Base-by-base conservation (phyloP, 2,888 invertebrate species). In the Brachyptera risi region DNA sequence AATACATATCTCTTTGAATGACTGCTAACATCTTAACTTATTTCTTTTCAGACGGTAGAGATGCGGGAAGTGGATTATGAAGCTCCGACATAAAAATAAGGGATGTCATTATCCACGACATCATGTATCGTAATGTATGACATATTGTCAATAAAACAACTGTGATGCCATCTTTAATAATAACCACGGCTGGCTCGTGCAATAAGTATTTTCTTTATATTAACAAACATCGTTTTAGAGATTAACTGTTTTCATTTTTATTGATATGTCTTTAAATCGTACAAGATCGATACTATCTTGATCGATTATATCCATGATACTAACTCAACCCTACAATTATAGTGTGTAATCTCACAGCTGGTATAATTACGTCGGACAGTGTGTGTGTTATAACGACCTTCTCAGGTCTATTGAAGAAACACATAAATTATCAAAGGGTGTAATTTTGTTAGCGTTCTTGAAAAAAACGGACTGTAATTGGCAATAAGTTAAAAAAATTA, bases 81-180 rank as follows among this genome's bases (percentile, higher is more conserved):
- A 54, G 21, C n/a, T n/a, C n/a, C n/a, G n/a, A n/a, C n/a, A 56
- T 37, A 19, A 9, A n/a, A 23, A 26, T 13, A 9, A 23, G 19
- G 19, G 57, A 13, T 54, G 23, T 4, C 23, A 40, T 5, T 40
- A 23, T 23, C 27, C 35, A 17, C 15, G 40, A 4, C 50, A 24
- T n/a, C 23, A 7, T 24, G 50, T 9, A 31, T 31, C 31, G 31
- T 7, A 5, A 31, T 60, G 65, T 65, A 65, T 65, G 65, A 63
- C 65, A 65, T 65, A 65, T 65, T 65, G 65, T 65, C 65, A 65
- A 50, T 47, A 61, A 40, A 15, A 35, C 58, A 61, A 61, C 65
- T 65, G 63, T 65, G 65, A 65, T 65, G 63, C 63, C 64, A 56
- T 56, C 56, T 59, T 24, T 44, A 27, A 31, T 26, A 42, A 35